Evolutionary conservation across 2,797 vertebrate species (phyloP), one percentile per base, ranked within the genome.

Genomic region (Orestias chungarensis): DNA sequence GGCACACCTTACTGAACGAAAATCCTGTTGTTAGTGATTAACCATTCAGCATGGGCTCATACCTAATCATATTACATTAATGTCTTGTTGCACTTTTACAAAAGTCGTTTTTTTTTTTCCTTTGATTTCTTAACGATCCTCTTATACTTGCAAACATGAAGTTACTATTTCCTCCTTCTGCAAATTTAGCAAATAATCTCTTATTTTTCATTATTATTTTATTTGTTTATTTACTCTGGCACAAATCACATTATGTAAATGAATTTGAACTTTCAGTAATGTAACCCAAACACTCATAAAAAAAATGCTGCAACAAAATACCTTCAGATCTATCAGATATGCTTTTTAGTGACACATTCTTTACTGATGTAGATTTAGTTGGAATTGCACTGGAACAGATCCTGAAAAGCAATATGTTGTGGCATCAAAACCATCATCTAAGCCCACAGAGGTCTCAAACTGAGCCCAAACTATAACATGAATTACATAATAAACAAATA

Each of bases 1-100:
- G 97, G 97, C 97, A 99, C 92, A 97, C 96, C 75, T 93, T 99
- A 71, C 82, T 95, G 29, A 97, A 96, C 0, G 97, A 97, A 92
- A 97, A 95, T 84, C 96, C 97, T 0, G 81, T 95, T 46, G 91
- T 96, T 4, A 98, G 97, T 0, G 97, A 99, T 87, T 99, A 96
- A 82, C 80, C 85, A 59, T 55, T 81, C 74, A 84, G 91, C 92
- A 93, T 90, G 90, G 86, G 84, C 84, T 84, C 73, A 78, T 61
- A 80, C 67, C 29, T 57, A 67, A 65, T 81, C 75, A 54, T 76
- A 87, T 91, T 82, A 49, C 68, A 61, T 81, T 82, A 57, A 76
- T 71, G 66, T 77, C 69, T 65, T 73, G 42, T 70, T 61, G 77
- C 72, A 80, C 70, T 62, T 74, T 44, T 29, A 47, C n/a, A 25